A percentile compares a stretch with the other conserved stretches of the same genome.
Evolutionary conservation across 2,797 vertebrate species (phyloP).

Genomic region (Scleropages formosus): DNA sequence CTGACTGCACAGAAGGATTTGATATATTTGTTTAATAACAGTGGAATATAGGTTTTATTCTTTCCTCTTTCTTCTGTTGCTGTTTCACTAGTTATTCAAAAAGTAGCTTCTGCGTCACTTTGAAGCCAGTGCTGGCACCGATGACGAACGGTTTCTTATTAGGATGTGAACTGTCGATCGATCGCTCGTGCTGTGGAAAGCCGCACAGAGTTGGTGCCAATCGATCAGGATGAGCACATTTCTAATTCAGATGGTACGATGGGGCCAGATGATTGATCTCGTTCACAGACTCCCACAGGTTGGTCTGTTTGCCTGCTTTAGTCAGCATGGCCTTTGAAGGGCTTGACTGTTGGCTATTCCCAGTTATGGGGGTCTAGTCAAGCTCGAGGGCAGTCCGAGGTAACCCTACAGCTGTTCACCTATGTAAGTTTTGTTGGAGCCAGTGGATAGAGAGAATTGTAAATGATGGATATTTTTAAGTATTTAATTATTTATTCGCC

Average conservation of each 20-base stretch:
- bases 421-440: too few species aligned
- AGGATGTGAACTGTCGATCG: background rate
- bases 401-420: too few species aligned
- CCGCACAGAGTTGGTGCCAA: slow-evolving; percentile 14
- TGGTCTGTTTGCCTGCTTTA: background rate
- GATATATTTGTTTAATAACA: slow-evolving; percentile 14
- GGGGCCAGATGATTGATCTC: slow-evolving; percentile 1
- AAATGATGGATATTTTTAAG: too few species aligned
- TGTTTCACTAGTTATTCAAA: slow-evolving; percentile 13
- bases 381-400: background rate
- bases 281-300: slow-evolving; percentile 7
- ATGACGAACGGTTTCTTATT: background rate
- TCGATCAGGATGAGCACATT: background rate
- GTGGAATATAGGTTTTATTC: background rate
- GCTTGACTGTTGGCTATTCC: background rate
- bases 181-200: background rate
- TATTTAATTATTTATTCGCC: too few species aligned
- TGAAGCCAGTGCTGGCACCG: background rate
- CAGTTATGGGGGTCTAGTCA: background rate
- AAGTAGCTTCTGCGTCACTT: background rate
- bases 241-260: slow-evolving; percentile 5
- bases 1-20: slow-evolving; percentile 22
- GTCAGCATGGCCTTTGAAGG: background rate
- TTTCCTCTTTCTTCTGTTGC: background rate
- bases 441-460: too few species aligned